phyloP scores from a whole-genome alignment of 2,888 invertebrate species.

The Parasteatoda lunata region DNA sequence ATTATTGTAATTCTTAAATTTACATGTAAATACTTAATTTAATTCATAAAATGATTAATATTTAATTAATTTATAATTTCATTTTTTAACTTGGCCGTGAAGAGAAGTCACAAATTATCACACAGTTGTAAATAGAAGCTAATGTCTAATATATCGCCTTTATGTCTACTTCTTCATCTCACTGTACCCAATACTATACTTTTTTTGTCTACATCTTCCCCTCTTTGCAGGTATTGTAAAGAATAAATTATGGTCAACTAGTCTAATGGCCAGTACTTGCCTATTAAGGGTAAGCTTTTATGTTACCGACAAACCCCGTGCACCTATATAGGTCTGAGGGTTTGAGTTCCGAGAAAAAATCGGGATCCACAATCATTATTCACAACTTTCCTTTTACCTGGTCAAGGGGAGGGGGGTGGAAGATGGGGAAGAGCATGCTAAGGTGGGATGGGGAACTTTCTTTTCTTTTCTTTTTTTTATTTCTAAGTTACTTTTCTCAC shows the following conservation, averaged over 20 bases:
- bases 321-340: slow-evolving; percentile 19
- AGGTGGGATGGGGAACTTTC: slow-evolving; percentile 4
- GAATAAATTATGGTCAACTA: slow-evolving; percentile 56
- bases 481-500: not conserved
- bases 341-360: slow-evolving; percentile 28
- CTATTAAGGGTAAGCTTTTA: slow-evolving; percentile 61
- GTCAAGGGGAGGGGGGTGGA: slow-evolving; percentile 3
- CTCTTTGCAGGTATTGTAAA: not conserved
- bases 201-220: not conserved
- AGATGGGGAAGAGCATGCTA: not conserved
- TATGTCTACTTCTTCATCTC: no score
- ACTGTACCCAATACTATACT: no score
- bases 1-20: no score
- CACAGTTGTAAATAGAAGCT: no score
- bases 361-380: slow-evolving; percentile 35
- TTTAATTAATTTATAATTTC: no score
- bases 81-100: no score
- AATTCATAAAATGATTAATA: no score
- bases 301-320: slow-evolving; percentile 43
- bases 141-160: no score
- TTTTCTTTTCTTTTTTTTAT: not conserved
- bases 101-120: no score
- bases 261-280: slow-evolving; percentile 51
- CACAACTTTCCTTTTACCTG: slow-evolving; percentile 43
- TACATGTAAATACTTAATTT: no score